Evolutionary conservation across 1,140 invertebrate genomes (phyloP).

Genomic region (Augochlora pura): DNA sequence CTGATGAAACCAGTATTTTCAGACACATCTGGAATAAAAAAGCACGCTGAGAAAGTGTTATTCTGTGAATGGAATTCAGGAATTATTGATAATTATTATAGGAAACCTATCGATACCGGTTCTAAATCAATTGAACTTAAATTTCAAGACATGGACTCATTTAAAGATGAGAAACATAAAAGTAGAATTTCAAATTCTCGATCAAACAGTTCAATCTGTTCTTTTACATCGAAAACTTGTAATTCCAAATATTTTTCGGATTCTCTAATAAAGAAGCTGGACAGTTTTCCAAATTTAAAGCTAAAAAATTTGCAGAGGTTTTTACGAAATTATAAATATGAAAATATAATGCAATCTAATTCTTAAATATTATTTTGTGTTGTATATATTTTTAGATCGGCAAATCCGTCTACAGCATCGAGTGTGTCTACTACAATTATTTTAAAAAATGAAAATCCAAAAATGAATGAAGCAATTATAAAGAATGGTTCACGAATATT

Average conservation of each 20-base stretch:
- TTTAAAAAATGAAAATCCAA: background rate
- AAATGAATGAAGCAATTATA: no score
- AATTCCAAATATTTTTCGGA: constrained; percentile 31
- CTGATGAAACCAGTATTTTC: constrained; percentile 6
- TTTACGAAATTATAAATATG: background rate
- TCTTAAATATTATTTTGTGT: background rate
- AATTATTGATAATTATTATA: constrained; percentile 11
- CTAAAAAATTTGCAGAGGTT: constrained; percentile 7
- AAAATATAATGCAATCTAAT: background rate
- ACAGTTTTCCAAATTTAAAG: background rate
- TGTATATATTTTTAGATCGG: constrained; percentile 17
- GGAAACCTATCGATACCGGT: background rate
- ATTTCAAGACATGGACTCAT: constrained; percentile 12
- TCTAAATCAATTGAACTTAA: constrained; percentile 24
- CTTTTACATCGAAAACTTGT: constrained; percentile 15
- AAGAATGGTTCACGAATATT: background rate
- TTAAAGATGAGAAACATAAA: background rate
- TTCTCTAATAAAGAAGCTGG: background rate
- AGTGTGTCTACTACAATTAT: background rate
- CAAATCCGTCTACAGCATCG: background rate
- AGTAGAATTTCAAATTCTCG: constrained; percentile 1
- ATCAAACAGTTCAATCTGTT: constrained; percentile 5
- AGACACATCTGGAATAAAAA: background rate
- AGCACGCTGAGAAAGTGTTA: background rate
- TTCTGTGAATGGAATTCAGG: constrained; percentile 7